Percentiles rank a stretch among this genome's conserved stretches.
phyloP scores from a whole-genome alignment of 2,797 vertebrate species.

The Takifugu rubripes region DNA sequence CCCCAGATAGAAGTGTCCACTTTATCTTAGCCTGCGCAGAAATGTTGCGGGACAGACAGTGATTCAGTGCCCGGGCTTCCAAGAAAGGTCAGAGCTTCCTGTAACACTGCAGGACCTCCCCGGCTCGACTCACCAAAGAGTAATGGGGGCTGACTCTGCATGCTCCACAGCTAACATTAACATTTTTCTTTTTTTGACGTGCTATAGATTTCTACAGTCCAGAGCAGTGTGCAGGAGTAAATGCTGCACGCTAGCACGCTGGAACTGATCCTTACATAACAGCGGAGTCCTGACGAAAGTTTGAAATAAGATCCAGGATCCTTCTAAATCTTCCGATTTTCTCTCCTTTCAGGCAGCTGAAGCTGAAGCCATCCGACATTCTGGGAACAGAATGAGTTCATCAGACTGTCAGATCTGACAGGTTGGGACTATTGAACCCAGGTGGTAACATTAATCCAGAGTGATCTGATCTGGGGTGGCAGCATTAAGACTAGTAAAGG shows the following conservation, averaged over 20 bases:
- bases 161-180: constrained; percentile 56
- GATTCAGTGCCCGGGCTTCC: constrained; percentile 69
- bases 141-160: constrained; percentile 61
- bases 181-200: constrained; percentile 60
- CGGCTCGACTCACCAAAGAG: constrained; percentile 53
- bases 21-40: constrained; percentile 71
- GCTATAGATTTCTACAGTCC: constrained; percentile 20
- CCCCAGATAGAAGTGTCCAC: constrained; percentile 75
- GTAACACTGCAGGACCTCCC: constrained; percentile 63
- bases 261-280: neutral
- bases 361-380: too few species aligned
- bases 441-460: neutral
- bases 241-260: too few species aligned
- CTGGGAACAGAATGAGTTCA: neutral
- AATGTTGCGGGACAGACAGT: constrained; percentile 67
- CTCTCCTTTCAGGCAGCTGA: neutral
- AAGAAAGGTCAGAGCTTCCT: constrained; percentile 74
- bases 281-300: neutral
- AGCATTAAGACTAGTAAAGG: neutral
- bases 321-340: neutral
- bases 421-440: neutral
- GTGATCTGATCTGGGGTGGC: neutral
- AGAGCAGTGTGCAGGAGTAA: too few species aligned
- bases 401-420: neutral
- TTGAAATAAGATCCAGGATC: neutral